Percentiles rank a stretch among this genome's conserved stretches.
phyloP scores from a whole-genome alignment of 2,797 vertebrate species.

The Gephyroberyx darwinii region DNA sequence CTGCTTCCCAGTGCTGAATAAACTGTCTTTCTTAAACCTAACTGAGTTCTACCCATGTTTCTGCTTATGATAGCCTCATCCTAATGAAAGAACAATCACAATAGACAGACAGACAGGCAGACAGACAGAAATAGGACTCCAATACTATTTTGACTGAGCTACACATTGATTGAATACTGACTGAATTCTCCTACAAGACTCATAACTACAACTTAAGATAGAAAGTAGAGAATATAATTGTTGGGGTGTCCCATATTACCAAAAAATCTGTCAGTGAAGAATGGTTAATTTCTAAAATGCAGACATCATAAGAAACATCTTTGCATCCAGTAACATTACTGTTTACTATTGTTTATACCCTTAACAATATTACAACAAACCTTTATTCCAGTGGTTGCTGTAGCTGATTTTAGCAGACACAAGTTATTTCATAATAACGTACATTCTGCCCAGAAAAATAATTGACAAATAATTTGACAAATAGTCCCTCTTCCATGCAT shows the following conservation, averaged over 20 bases:
- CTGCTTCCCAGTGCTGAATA: constrained; percentile 79
- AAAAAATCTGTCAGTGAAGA: background rate
- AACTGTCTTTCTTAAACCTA: constrained; percentile 84
- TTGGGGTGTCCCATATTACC: background rate
- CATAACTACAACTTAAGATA: too few relatives aligned
- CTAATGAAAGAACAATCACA: background rate
- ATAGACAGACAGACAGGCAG: background rate
- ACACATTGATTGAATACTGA: too few relatives aligned
- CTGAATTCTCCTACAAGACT: too few relatives aligned
- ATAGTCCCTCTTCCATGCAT: too few relatives aligned
- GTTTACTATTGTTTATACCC: background rate
- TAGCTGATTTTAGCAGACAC: background rate
- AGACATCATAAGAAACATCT: background rate
- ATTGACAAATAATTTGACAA: too few relatives aligned
- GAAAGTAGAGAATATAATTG: too few relatives aligned
- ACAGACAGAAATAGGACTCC: too few relatives aligned
- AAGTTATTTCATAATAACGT: background rate
- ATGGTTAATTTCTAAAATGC: background rate
- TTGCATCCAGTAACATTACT: background rate
- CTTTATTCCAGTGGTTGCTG: background rate
- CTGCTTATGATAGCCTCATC: constrained; percentile 33
- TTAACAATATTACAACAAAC: background rate
- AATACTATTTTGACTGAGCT: too few relatives aligned
- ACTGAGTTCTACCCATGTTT: constrained; percentile 67
- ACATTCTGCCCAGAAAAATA: too few relatives aligned